Evolutionary conservation across 2,113 vertebrate species (phyloP).

Genomic region (Willisornis vidua): DNA sequence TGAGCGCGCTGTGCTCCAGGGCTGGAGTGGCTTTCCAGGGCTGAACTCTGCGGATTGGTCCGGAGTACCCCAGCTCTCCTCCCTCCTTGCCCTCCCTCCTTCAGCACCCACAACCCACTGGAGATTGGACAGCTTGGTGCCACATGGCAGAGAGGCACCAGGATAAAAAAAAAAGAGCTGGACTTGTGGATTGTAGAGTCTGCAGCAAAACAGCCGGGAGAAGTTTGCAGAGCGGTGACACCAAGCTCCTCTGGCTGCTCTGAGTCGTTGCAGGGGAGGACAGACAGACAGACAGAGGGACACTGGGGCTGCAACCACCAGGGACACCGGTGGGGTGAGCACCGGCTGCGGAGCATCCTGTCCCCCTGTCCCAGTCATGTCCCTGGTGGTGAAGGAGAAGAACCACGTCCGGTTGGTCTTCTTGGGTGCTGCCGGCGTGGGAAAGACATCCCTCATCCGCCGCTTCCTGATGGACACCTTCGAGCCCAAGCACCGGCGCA

Average conservation of each 20-base stretch:
- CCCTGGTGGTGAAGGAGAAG: conserved; percentile 85
- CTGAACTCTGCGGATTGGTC: conserved; percentile 47
- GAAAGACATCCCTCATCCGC: conserved; percentile 87
- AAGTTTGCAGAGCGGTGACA: conserved; percentile 11
- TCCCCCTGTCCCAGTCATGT: conserved; percentile 71
- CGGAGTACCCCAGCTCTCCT: conserved; percentile 29
- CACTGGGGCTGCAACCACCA: background rate
- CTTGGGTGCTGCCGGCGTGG: conserved; percentile 87
- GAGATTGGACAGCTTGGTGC: conserved; percentile 60
- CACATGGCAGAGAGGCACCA: conserved; percentile 43
- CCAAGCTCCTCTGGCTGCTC: background rate
- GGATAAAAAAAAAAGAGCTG: conserved; percentile 50
- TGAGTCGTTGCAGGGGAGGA: background rate
- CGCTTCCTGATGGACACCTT: conserved; percentile 89
- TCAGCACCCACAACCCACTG: conserved; percentile 6
- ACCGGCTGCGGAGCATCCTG: background rate
- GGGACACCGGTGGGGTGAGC: background rate
- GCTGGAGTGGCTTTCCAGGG: background rate
- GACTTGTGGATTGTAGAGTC: background rate
- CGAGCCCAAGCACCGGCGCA: conserved; percentile 87
- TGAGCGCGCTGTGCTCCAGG: background rate
- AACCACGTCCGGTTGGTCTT: conserved; percentile 87
- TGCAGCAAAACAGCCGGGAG: background rate
- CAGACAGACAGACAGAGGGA: background rate
- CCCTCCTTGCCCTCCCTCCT: conserved; percentile 42